Evolutionary conservation across 2,888 invertebrate genomes (phyloP).

Genomic region (Emmelina monodactyla): DNA sequence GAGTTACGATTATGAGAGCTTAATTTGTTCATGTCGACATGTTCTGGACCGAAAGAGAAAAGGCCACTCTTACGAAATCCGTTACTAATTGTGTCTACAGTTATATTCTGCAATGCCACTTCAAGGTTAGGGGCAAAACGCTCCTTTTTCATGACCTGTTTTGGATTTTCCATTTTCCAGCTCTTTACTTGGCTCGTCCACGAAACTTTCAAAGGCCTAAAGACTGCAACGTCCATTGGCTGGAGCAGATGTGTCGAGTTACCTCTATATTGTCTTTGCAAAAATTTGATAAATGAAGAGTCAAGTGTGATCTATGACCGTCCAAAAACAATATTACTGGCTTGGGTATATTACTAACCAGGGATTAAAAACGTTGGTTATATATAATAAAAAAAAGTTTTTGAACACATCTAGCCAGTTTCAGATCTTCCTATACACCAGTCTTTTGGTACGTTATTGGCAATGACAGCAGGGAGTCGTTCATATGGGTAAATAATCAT

Average conservation of each 20-base stretch:
- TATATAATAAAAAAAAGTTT: conserved; percentile 28
- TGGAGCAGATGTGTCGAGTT: conserved; percentile 14
- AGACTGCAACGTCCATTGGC: conserved; percentile 16
- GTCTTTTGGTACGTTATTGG: conserved; percentile 11
- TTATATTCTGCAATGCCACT: conserved; percentile 13
- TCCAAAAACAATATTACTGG: conserved; percentile 14
- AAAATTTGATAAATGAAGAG: conserved; percentile 6
- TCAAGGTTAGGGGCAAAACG: conserved; percentile 16
- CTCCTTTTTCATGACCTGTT: conserved; percentile 14
- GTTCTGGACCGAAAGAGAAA: conserved; percentile 10
- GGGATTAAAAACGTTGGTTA: conserved; percentile 24
- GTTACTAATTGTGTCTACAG: conserved; percentile 14
- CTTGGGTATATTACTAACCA: conserved; percentile 19
- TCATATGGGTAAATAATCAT: conserved; percentile 17
- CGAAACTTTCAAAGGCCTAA: conserved; percentile 13
- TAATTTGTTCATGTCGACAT: conserved; percentile 14
- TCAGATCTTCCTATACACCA: conserved; percentile 21
- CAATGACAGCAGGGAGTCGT: conserved; percentile 11
- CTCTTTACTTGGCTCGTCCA: conserved; percentile 13
- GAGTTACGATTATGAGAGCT: conserved; percentile 7
- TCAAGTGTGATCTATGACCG: conserved; percentile 16
- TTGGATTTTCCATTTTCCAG: conserved; percentile 8
- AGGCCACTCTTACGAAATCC: conserved; percentile 16
- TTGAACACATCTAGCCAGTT: conserved; percentile 25
- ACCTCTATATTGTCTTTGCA: conserved; percentile 10